Percentiles rank a stretch among this genome's conserved stretches.
phyloP scores from a whole-genome alignment of 1,140 invertebrate genomes.

The Trichomalopsis sarcophagae region DNA sequence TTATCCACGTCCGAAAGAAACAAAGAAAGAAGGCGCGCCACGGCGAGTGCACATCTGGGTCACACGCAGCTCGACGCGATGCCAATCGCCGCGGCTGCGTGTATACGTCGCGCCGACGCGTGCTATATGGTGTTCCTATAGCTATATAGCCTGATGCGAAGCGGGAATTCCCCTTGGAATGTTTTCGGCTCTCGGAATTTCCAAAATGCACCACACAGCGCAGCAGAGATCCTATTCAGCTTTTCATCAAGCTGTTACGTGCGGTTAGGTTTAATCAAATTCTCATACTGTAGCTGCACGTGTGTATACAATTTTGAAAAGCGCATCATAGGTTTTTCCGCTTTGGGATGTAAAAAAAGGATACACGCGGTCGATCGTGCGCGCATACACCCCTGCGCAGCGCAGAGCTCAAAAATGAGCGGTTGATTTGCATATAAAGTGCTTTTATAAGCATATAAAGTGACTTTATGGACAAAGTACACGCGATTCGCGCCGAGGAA shows the following conservation, averaged over 20 bases:
- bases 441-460: too few relatives aligned
- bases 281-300: too few relatives aligned
- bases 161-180: not conserved
- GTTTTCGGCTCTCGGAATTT: constrained; percentile 9
- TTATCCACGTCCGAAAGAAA: constrained; percentile 15
- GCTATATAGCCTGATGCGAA: not conserved
- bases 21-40: constrained; percentile 29
- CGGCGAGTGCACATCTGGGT: constrained; percentile 43
- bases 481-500: not conserved
- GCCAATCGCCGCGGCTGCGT: constrained; percentile 12
- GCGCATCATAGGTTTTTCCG: not conserved
- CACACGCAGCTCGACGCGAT: constrained; percentile 31
- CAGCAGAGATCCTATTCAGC: not conserved
- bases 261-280: too few relatives aligned
- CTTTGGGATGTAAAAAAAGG: not conserved
- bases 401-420: not conserved
- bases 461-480: not conserved
- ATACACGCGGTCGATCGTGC: not conserved
- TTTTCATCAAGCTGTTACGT: not conserved
- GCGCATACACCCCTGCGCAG: too few relatives aligned
- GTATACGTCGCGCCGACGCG: not conserved
- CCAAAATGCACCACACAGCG: not conserved
- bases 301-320: too few relatives aligned
- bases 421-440: not conserved
- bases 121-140: not conserved